These are phyloP conservation scores for Plumapathes pennacea DNA, from an alignment of 92 coral and sea anemone species.

Conservation along the genomic window DNA sequence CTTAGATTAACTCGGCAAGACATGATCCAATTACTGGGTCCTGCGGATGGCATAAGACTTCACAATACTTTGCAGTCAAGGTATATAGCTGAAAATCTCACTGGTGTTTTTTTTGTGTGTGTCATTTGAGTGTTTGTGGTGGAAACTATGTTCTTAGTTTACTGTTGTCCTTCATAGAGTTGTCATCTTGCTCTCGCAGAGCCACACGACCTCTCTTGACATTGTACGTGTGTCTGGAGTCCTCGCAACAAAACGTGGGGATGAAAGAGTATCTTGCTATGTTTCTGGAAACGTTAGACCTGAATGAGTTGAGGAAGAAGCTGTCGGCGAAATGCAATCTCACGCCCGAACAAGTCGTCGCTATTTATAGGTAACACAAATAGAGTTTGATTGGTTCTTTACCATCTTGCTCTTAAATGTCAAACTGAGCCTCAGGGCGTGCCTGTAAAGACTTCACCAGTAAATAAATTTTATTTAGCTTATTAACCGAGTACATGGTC, in stretches of 20 bases:
- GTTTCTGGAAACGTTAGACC: constrained; percentile 75
- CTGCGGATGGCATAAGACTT: constrained; percentile 93
- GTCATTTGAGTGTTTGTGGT: too few relatives aligned
- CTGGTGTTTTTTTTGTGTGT: too few relatives aligned
- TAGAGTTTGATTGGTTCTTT: too few relatives aligned
- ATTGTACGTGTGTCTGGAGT: constrained; percentile 86
- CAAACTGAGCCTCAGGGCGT: too few relatives aligned
- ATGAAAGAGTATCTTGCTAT: constrained; percentile 94
- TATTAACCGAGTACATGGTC: too few relatives aligned
- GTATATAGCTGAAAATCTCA: constrained; percentile 26
- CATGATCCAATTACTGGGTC: constrained; percentile 85
- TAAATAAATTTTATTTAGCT: too few relatives aligned
- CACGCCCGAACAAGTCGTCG: constrained; percentile 74
- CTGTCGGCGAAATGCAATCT: constrained; percentile 79
- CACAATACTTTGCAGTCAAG: constrained; percentile 88
- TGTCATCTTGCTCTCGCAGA: constrained; percentile 19
- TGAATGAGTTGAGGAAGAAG: constrained; percentile 70
- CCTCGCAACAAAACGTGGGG: constrained; percentile 86
- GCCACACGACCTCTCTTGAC: constrained; percentile 84
- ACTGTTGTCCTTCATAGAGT: too few relatives aligned
- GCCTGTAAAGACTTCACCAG: too few relatives aligned
- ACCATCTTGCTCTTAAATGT: too few relatives aligned
- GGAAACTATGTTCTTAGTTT: too few relatives aligned
- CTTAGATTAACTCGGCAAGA: constrained; percentile 84
- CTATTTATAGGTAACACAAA: constrained; percentile 87